Evolutionary conservation across 1,140 invertebrate species (phyloP), one percentile per base, ranked within the genome.

Genomic region (Daktulosphaira vitifoliae): DNA sequence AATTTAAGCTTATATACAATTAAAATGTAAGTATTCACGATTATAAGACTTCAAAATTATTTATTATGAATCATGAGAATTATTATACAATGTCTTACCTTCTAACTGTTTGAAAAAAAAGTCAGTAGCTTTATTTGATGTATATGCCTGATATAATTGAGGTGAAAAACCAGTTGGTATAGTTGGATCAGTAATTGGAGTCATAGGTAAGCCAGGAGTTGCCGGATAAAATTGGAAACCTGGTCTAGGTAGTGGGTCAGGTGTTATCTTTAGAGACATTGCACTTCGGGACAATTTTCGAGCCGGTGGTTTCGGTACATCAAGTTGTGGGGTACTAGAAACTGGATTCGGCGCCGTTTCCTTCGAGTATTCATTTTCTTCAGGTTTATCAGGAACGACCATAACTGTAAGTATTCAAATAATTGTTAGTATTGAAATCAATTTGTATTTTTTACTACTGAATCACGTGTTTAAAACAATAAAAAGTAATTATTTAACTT

Each of bases 21-120:
- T n/a, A n/a, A n/a, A n/a, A n/a, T n/a, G n/a, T n/a, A n/a, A n/a
- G n/a, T n/a, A n/a, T n/a, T n/a, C n/a, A n/a, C n/a, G n/a, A n/a
- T n/a, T n/a, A n/a, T n/a, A n/a, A n/a, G n/a, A n/a, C n/a, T n/a
- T n/a, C n/a, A n/a, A n/a, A n/a, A n/a, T n/a, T n/a, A n/a, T n/a
- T n/a, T n/a, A n/a, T n/a, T n/a, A n/a, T n/a, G n/a, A n/a, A n/a
- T n/a, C n/a, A n/a, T n/a, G n/a, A n/a, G n/a, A n/a, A n/a, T n/a
- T n/a, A n/a, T n/a, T n/a, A n/a, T n/a, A n/a, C n/a, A n/a, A n/a
- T n/a, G 29, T 33, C 67, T 69, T 82, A 2, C 84, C 85, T 56
- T 83, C 82, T 66, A 88, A 85, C 67, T 87, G 85, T 56, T 84
- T 82, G 70, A 86, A 84, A 74, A 88, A 81, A 70, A 86, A 88